These are phyloP conservation scores for Poeciliopsis gracilis DNA, from an alignment of 2,797 vertebrate genomes.

Conservation along the genomic window DNA sequence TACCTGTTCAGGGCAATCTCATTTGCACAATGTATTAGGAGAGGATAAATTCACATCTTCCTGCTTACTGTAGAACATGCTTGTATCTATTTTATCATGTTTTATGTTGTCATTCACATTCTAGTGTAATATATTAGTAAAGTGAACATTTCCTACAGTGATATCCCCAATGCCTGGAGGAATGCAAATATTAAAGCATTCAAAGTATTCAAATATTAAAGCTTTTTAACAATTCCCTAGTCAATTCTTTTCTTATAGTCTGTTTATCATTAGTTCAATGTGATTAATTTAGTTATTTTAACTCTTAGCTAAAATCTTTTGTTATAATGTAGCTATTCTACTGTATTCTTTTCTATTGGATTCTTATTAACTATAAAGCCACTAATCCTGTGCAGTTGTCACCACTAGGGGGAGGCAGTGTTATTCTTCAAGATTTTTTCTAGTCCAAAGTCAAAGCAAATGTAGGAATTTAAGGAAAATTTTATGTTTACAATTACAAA, in stretches of 20 bases:
- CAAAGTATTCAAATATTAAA: neutral
- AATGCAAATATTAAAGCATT: no score
- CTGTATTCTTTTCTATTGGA: neutral
- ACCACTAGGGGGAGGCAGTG: slow-evolving; percentile 66
- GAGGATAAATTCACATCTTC: neutral
- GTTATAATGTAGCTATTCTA: neutral
- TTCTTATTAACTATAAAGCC: neutral
- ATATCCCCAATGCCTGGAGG: no score
- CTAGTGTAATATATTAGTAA: neutral
- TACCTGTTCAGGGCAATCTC: neutral
- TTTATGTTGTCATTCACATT: neutral
- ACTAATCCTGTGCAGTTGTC: neutral
- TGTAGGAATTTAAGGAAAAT: neutral
- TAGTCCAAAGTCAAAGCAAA: neutral
- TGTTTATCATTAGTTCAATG: neutral
- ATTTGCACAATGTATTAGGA: neutral
- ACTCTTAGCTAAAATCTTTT: neutral
- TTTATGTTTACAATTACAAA: neutral
- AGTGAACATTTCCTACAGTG: no score
- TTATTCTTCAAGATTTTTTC: neutral
- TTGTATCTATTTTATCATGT: neutral
- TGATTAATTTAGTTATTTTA: neutral
- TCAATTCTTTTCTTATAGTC: neutral
- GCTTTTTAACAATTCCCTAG: neutral
- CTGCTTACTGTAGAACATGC: neutral